Evolutionary conservation across 2,113 vertebrate genomes (phyloP), one percentile per base, ranked within the genome.

Genomic region (Salvelinus namaycush): DNA sequence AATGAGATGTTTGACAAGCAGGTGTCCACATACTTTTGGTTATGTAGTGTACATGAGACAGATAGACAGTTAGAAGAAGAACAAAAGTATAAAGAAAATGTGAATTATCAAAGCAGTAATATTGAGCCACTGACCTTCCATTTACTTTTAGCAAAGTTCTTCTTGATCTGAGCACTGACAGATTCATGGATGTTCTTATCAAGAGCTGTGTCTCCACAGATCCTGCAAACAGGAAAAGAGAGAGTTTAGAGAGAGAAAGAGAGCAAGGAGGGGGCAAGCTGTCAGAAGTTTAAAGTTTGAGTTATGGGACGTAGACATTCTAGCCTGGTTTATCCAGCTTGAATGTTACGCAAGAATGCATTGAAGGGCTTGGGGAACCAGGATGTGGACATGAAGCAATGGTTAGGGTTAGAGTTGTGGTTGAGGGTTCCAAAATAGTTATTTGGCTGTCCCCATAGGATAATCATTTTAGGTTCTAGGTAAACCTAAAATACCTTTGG

Each of bases 121-220:
- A 27, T 34, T 13, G 2, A 69, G 6, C 20, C 73, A 87, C 96
- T 94, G 75, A 99, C 98, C 96, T 99, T 99, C 98, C 97, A 99
- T 90, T 98, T 98, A 94, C 97, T 99, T 91, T 99, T 99, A 81
- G 98, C 98, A 27, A 99, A 99, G 90, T 99, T 99, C 92, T 99
- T 99, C 92, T 95, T 95, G 86, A 99, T 99, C 87, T 99, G 97
- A 76, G 97, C 96, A 0, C 98, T 99, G 91, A 99, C 98, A 0
- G 98, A 99, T 88, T 99, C 97, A 20, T 99, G 97, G 88, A 99
- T 99, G 71, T 99, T 99, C 94, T 96, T 99, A 86, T 99, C 95
- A 70, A 99, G 90, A 29, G 98, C 98, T 0, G 97, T 99, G 87
- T 99, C 98, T 73, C 98, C 98, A 0, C 96, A 98, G 31, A 99